Evolutionary conservation across 2,888 invertebrate species (phyloP).

Genomic region (Lypha dubia): DNA sequence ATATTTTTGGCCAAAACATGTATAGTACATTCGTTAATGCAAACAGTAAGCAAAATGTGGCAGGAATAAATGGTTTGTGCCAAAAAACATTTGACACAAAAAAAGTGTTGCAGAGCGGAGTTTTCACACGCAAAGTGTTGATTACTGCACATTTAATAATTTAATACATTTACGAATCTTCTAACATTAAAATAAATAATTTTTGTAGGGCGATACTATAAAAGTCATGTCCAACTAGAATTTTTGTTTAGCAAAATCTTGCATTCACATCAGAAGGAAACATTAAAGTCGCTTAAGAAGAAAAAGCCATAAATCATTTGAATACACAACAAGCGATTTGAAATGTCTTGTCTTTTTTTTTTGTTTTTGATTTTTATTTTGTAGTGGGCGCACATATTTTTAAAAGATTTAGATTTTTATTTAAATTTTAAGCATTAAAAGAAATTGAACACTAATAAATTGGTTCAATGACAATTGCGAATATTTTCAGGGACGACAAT

Average conservation of each 20-base stretch:
- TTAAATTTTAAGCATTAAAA: not conserved
- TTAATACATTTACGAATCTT: too few relatives aligned
- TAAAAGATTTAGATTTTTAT: not conserved
- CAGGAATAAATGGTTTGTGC: too few relatives aligned
- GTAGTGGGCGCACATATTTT: not conserved
- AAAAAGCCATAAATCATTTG: not conserved
- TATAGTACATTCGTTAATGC: too few relatives aligned
- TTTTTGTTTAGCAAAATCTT: not conserved
- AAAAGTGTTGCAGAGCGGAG: too few relatives aligned
- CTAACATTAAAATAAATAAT: not conserved
- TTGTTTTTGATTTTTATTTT: not conserved
- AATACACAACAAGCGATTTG: not conserved
- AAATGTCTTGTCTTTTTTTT: not conserved
- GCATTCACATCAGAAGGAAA: not conserved
- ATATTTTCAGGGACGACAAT: not conserved
- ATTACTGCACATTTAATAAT: too few relatives aligned
- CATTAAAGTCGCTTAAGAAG: not conserved
- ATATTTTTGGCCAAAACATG: too few relatives aligned
- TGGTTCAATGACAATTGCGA: not conserved
- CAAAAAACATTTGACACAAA: too few relatives aligned
- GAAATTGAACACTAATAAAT: slow-evolving; percentile 6
- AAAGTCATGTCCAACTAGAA: not conserved
- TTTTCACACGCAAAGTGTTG: too few relatives aligned
- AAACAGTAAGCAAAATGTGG: too few relatives aligned
- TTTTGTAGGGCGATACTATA: not conserved